Base-by-base conservation (phyloP, 2,888 invertebrate genomes). In the Lasioglossum calceatum region DNA sequence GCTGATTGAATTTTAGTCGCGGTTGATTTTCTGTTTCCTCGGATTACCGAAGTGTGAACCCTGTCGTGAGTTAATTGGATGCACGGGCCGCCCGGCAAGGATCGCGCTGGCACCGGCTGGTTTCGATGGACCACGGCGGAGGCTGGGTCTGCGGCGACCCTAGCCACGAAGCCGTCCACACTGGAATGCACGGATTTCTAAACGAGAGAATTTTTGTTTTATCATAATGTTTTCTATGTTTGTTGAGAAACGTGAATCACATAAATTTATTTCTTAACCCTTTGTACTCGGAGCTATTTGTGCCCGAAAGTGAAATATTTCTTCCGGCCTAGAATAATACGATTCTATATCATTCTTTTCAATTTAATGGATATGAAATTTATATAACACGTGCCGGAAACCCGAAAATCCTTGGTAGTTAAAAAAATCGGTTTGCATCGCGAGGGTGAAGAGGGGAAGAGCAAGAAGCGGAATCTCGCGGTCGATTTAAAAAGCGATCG, bases 1-100 rank as follows among this genome's bases (percentile, higher is more conserved):
- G 44, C 67, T 44, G 67, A 77, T 77, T 77, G 67, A 70, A 77
- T 70, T 67, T 50, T 77, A 67, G 50, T 39, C 67, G n/a, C 36
- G 50, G 50, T 47, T 39, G 67, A 77, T 50, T 70, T 67, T 67
- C 77, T 32, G 47, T 67, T 50, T 50, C 67, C 23, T 14, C 32
- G 47, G 67, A 47, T 67, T 73, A 50, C 36, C 67, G 50, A 77
- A 77, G 77, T 44, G 77, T 19, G 64, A 77, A 44, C 44, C 44
- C 44, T 44, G 64, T 32, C 32, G 50, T 32, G 23, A 47, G 73
- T 36, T 32, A 77, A 77, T 77, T n/a, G 77, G 64, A 44, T 50
- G 47, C 39, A 32, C 61, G 32, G 4, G 19, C 4, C 23, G 16
- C 27, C 1, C 32, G n/a, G 12, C 44, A 27, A 32, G 67, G 67